Evolutionary conservation across 2,113 vertebrate genomes (phyloP).

Genomic region (Clarias batrachus): DNA sequence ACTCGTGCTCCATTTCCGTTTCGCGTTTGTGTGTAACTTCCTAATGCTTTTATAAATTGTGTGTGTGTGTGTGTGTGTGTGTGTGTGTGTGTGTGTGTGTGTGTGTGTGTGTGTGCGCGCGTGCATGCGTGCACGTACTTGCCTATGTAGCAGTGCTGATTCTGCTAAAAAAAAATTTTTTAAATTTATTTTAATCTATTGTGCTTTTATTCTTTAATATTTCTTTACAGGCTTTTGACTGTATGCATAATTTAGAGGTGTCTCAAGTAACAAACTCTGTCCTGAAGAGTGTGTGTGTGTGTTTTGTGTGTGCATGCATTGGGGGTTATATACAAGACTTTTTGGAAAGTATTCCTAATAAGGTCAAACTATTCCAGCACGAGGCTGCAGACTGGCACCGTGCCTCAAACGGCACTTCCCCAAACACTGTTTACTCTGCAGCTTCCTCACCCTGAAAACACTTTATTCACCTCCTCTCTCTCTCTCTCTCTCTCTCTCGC

Average conservation of each 20-base stretch:
- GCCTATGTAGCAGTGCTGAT: constrained; percentile 5
- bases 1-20: constrained; percentile 10
- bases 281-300: not conserved
- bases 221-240: constrained; percentile 2
- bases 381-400: constrained; percentile 41
- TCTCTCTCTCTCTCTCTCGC: constrained; percentile 14
- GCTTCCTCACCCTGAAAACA: constrained; percentile 26
- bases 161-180: not conserved
- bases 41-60: constrained; percentile 15
- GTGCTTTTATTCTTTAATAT: not conserved
- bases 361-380: constrained; percentile 72
- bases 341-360: constrained; percentile 70
- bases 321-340: constrained; percentile 47
- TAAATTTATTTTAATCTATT: not conserved
- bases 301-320: constrained; percentile 25
- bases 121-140: constrained; percentile 23
- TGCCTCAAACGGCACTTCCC: constrained; percentile 33
- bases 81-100: constrained; percentile 12
- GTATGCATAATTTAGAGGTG: constrained; percentile 1
- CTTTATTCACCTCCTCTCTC: constrained; percentile 4
- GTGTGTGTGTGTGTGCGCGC: not conserved
- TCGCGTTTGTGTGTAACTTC: constrained; percentile 21
- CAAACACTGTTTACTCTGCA: constrained; percentile 51
- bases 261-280: constrained; percentile 13
- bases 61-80: constrained; percentile 3